These are phyloP conservation scores for Trinectes maculatus DNA, from an alignment of 2,113 vertebrate genomes.

Conservation along the genomic window DNA sequence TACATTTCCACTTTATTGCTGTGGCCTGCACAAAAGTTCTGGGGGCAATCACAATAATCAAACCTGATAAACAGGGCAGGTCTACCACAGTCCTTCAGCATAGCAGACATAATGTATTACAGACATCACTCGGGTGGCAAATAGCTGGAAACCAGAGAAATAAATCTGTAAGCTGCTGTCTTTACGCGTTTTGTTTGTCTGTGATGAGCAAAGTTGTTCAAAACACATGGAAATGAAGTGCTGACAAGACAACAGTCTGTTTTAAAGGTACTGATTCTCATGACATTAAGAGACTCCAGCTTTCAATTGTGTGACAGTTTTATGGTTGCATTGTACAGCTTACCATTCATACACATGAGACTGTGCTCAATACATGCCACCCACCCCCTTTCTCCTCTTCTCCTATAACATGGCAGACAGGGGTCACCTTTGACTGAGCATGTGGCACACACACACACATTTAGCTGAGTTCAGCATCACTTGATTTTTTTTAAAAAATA, in stretches of 20 bases:
- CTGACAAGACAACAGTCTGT: slow-evolving; percentile 42
- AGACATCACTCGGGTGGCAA: too few relatives aligned
- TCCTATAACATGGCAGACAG: slow-evolving; percentile 10
- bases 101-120: too few relatives aligned
- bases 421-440: slow-evolving; percentile 37
- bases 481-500: background rate
- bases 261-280: slow-evolving; percentile 35
- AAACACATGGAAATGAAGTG: slow-evolving; percentile 46
- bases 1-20: too few relatives aligned
- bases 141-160: background rate
- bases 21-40: too few relatives aligned
- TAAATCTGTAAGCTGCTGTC: background rate
- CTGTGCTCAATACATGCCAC: slow-evolving; percentile 21
- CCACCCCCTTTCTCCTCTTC: background rate
- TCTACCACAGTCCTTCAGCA: too few relatives aligned
- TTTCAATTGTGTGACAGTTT: slow-evolving; percentile 68
- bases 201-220: slow-evolving; percentile 49
- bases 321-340: slow-evolving; percentile 58
- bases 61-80: too few relatives aligned
- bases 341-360: slow-evolving; percentile 56
- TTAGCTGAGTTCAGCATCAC: background rate
- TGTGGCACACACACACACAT: background rate
- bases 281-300: slow-evolving; percentile 67
- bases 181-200: slow-evolving; percentile 34
- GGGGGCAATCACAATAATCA: too few relatives aligned